These are phyloP conservation scores for Phrynosoma platyrhinos DNA, from an alignment of 2,113 vertebrate genomes.

Conservation along the genomic window DNA sequence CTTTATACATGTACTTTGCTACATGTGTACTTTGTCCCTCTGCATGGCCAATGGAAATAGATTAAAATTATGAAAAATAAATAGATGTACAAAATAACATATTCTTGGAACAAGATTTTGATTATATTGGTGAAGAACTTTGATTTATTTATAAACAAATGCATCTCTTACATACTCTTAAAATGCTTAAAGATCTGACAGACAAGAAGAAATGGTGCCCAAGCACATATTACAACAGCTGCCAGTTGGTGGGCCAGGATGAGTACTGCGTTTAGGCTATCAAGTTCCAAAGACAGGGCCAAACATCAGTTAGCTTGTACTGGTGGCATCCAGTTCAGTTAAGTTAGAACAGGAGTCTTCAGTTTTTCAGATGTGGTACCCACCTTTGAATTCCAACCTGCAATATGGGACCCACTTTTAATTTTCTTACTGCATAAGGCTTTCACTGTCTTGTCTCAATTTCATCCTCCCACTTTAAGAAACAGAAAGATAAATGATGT, in stretches of 20 bases:
- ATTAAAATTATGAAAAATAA: not conserved
- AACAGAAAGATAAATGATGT: too few relatives aligned
- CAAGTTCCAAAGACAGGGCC: not conserved
- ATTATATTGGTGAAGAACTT: not conserved
- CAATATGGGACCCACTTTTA: not conserved
- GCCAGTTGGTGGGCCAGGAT: not conserved
- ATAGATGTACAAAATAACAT: not conserved
- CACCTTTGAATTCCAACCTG: not conserved
- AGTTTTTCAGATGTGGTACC: not conserved
- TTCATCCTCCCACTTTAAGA: not conserved
- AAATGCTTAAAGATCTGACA: not conserved
- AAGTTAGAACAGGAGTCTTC: not conserved
- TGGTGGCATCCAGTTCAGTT: not conserved
- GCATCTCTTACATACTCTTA: not conserved
- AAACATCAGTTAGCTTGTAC: not conserved
- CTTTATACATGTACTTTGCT: too few relatives aligned
- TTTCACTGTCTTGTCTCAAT: not conserved
- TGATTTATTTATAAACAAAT: not conserved
- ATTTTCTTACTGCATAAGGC: too few relatives aligned
- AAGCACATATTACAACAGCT: not conserved
- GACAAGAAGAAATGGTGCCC: not conserved
- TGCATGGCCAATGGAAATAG: not conserved
- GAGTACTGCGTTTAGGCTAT: not conserved
- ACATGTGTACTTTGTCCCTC: too few relatives aligned
- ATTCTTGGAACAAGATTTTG: not conserved